Conservation (phyloP, 2,113 vertebrate species). For the Tympanuchus pallidicinctus region DNA sequence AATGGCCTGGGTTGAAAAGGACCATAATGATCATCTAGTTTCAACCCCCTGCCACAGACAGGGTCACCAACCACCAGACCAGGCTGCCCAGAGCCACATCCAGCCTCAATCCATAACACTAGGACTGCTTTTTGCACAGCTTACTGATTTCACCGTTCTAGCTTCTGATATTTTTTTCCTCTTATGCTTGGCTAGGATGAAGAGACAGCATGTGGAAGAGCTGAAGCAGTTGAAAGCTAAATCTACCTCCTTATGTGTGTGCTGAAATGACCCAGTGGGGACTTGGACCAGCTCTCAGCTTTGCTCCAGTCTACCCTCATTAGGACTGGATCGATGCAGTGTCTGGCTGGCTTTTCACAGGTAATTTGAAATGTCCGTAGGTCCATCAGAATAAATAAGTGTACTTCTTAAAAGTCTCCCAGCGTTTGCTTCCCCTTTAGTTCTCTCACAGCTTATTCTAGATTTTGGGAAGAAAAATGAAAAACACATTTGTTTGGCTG, state of each 20-base stretch:
- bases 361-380: neutral
- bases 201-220: neutral
- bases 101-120: neutral
- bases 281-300: neutral
- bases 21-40: too few relatives aligned
- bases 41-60: too few relatives aligned
- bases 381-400: neutral
- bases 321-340: neutral
- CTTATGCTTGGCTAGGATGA: neutral
- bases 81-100: too few relatives aligned
- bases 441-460: neutral
- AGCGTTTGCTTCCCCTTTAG: neutral
- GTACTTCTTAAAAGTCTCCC: neutral
- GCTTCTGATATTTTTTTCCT: neutral
- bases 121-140: neutral
- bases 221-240: neutral
- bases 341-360: neutral
- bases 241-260: neutral
- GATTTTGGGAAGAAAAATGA: neutral
- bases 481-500: neutral
- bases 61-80: too few relatives aligned
- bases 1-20: too few relatives aligned
- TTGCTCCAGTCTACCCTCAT: neutral
- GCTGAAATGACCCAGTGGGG: neutral
- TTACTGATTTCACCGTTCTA: neutral